Evolutionary conservation across 1,140 invertebrate genomes (phyloP).

Genomic region (Lasaia peninsularis): DNA sequence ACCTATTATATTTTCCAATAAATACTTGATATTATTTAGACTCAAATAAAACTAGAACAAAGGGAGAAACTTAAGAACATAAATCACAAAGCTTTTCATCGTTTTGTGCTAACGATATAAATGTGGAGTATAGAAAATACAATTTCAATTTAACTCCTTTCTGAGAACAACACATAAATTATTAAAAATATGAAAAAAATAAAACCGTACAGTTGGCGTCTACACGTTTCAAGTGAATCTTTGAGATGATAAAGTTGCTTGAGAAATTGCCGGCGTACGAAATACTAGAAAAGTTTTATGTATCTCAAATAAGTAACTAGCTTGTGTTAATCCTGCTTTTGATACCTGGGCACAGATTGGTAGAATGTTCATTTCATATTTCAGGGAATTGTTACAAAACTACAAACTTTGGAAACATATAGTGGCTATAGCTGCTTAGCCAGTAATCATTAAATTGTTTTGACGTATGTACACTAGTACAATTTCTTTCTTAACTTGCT

Average conservation of each 20-base stretch:
- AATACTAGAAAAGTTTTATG: slow-evolving; percentile 55
- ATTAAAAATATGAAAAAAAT: slow-evolving; percentile 27
- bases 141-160: slow-evolving; percentile 14
- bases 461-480: no score
- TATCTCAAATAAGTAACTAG: slow-evolving; percentile 65
- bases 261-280: slow-evolving; percentile 46
- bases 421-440: no score
- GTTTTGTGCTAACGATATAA: slow-evolving; percentile 7
- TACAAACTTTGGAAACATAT: no score
- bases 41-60: neutral
- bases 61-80: neutral
- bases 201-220: slow-evolving; percentile 23
- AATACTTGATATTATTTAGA: neutral
- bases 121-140: slow-evolving; percentile 9
- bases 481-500: no score
- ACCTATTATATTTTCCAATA: neutral
- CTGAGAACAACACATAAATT: slow-evolving; percentile 26
- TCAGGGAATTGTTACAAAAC: no score
- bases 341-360: slow-evolving; percentile 17
- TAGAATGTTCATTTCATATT: no score
- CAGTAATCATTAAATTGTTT: no score
- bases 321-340: slow-evolving; percentile 65
- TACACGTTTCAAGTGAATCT: slow-evolving; percentile 37
- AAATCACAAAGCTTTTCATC: slow-evolving; percentile 1
- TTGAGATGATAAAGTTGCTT: slow-evolving; percentile 45